These are phyloP conservation scores for Periplaneta americana DNA, from an alignment of 1,140 invertebrate genomes.

Conservation along the genomic window DNA sequence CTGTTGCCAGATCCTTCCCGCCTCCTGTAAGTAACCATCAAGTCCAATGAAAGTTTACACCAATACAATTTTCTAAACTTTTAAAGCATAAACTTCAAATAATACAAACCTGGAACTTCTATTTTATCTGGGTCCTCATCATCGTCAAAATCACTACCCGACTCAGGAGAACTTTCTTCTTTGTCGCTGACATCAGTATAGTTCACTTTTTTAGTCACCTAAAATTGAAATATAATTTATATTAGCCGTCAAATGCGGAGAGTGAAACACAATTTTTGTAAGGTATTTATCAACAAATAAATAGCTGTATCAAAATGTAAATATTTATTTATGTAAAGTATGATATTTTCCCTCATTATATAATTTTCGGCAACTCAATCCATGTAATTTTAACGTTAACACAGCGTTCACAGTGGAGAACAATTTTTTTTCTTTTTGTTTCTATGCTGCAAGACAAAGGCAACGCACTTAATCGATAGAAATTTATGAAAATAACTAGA, in stretches of 20 bases:
- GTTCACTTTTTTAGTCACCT: constrained; percentile 8
- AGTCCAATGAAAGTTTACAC: not conserved
- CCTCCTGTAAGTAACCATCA: constrained; percentile 50
- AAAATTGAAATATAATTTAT: not conserved
- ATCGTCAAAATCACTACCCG: constrained; percentile 68
- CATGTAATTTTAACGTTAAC: no score
- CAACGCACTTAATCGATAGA: not conserved
- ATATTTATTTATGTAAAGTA: not conserved
- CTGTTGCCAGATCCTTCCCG: constrained; percentile 71
- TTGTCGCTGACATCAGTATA: constrained; percentile 50
- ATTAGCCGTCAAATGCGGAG: not conserved
- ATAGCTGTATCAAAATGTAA: not conserved
- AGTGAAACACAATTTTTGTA: not conserved
- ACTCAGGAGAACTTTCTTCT: constrained; percentile 50
- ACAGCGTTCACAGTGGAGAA: no score
- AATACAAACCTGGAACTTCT: constrained; percentile 71
- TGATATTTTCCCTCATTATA: no score
- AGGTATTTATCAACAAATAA: not conserved
- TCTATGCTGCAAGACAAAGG: not conserved
- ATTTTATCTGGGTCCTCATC: constrained; percentile 87
- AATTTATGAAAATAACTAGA: not conserved
- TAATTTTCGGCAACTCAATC: no score
- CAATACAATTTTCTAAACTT: not conserved
- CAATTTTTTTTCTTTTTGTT: no score
- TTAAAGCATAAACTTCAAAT: not conserved